These are phyloP conservation scores for Eugnorisma glareosa DNA, from an alignment of 2,888 invertebrate genomes.

Conservation along the genomic window DNA sequence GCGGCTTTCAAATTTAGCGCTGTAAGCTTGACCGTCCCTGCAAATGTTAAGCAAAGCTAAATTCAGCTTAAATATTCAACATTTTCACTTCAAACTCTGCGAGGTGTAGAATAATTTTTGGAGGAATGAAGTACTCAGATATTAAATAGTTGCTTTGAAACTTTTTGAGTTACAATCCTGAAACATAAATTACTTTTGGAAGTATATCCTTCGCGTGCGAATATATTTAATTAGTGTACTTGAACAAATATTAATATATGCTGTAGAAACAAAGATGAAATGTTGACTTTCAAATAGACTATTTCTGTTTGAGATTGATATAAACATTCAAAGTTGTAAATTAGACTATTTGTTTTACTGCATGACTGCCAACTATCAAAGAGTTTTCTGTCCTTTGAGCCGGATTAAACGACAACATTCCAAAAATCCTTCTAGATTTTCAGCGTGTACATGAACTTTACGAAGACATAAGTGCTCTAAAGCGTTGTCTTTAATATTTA, in stretches of 20 bases:
- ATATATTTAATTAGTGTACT: slow-evolving; percentile 8
- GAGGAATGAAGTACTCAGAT: slow-evolving; percentile 16
- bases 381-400: slow-evolving; percentile 10
- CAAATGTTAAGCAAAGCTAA: slow-evolving; percentile 41
- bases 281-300: background rate
- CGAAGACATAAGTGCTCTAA: slow-evolving; percentile 16
- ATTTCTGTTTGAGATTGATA: background rate
- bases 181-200: slow-evolving; percentile 27
- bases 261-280: background rate
- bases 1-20: slow-evolving; percentile 31
- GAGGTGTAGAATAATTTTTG: slow-evolving; percentile 42
- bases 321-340: background rate
- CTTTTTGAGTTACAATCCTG: slow-evolving; percentile 15
- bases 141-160: slow-evolving; percentile 37
- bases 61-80: slow-evolving; percentile 43
- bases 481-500: slow-evolving; percentile 42
- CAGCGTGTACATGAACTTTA: background rate
- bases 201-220: background rate
- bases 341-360: background rate
- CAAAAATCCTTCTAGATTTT: background rate
- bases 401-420: background rate
- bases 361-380: background rate
- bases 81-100: slow-evolving; percentile 27
- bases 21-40: slow-evolving; percentile 30
- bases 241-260: background rate